Base-by-base conservation (phyloP, 1,140 invertebrate species). In the Stegodyphus dumicola region DNA sequence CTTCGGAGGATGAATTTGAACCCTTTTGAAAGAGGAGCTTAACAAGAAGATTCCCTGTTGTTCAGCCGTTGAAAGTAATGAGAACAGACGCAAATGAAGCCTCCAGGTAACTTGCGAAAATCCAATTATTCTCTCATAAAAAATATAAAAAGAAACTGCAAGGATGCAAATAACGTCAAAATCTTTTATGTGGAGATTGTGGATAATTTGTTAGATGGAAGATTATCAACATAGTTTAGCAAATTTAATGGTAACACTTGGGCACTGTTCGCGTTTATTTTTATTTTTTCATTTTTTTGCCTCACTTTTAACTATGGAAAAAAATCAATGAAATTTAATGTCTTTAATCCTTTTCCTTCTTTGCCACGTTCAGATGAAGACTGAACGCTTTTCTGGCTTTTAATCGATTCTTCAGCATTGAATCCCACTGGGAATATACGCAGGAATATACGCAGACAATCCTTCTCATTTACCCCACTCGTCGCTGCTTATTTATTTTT, bases 51-150 rank as follows among this genome's bases (percentile, higher is more conserved):
- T 15, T 74, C 79, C 70, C 70, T 51, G 70, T 66, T 74, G 79
- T 74, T 73, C 70, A 51, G 70, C 60, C 13, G 48, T 33, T 10
- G 70, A 74, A 74, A 74, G 48, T 74, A 81, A 81, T 81, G 79
- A 81, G 70, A 74, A 52, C 15, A n/a, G 79, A 81, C 79, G n/a
- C 79, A 81, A 81, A 81, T 81, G 79, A 81, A 73, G 77, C 77
- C 77, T 80, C 49, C 54, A 71, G 79, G 79, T 81, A 81, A 81
- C 70, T 81, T 81, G 17, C 70, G 49, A 81, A 81, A 81, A 81
- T 81, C 79, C 70, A 81, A 81, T 81, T 81, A 81, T 81, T 74
- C 56, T 48, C n/a, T 17, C 60, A 48, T 81, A 65, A 81, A 81
- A 80, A 80, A 80, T 49, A 48, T 49, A 64, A 51, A 81, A 81